Evolutionary conservation across 2,113 vertebrate genomes (phyloP), one percentile per base, ranked within the genome.

Genomic region (Sterrhoptilus dennistouni): DNA sequence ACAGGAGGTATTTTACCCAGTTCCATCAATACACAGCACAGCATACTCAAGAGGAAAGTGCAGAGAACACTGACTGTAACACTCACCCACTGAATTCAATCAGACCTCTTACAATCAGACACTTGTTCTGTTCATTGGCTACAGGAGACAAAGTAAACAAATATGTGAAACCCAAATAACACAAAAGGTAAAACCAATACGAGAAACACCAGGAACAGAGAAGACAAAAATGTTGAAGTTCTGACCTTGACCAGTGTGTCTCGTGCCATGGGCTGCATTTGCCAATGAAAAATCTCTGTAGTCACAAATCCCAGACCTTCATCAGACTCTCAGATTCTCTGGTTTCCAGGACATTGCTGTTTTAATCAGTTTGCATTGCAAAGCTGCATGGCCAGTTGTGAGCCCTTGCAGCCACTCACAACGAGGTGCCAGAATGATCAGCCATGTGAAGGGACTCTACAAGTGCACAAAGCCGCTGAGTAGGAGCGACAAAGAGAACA

Each of bases 401-500:
- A 93, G 22, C 54, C 45, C 33, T 38, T 21, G 28, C 19, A 47
- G 15, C 44, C 2, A 27, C 29, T 75, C 75, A 14, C 52, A 76
- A 14, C 22, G 9, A 33, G 28, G 38, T 66, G 35, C 17, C 57
- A 60, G 57, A 60, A 81, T 0, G 1, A 65, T 33, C 45, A 38
- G 0, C 33, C 20, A 5, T 0, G 0, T 33, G 27, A 54, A 89
- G 35, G 10, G 16, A 69, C 61, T 31, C 54, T 52, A 14, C 14
- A 8, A 1, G 6, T 63, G 47, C 4, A 8, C 75, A 85, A 70
- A 69, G n/a, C 18, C 14, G 2, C 33, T 11, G 29, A 64, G 52
- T 2, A 31, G 47, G 38, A 57, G 20, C 0, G 1, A 59, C 3
- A 9, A 40, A 36, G 42, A 70, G 25, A 3, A 10, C 44, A 12